These are phyloP conservation scores for Hypselothyrea guttata DNA, from an alignment of 2,888 invertebrate genomes.

Conservation along the genomic window DNA sequence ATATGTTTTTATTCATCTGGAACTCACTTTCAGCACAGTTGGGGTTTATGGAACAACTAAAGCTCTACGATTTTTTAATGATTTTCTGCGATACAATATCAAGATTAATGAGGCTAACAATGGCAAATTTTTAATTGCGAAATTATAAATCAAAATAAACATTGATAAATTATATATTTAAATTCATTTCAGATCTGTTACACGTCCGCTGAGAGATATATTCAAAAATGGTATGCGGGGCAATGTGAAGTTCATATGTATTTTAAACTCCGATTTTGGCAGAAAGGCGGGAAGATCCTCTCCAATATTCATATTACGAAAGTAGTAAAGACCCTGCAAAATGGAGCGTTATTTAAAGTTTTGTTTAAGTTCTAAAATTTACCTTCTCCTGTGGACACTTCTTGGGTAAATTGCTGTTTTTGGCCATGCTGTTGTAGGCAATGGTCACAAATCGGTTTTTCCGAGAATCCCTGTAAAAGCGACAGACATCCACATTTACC, in stretches of 20 bases:
- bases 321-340: conserved; percentile 42
- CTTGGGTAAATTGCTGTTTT: conserved; percentile 19
- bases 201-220: conserved; percentile 22
- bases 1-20: no score
- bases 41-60: no score
- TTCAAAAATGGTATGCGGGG: conserved; percentile 9
- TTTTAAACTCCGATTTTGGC: conserved; percentile 36
- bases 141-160: no score
- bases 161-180: no score
- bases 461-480: conserved; percentile 22
- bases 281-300: conserved; percentile 42
- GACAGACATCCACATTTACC: conserved; percentile 36
- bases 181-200: conserved; percentile 4
- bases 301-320: conserved; percentile 36
- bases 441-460: conserved; percentile 30
- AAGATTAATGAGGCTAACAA: no score
- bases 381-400: conserved; percentile 46
- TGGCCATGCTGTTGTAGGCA: conserved; percentile 31
- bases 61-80: no score
- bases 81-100: no score
- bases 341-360: background rate
- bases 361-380: no score
- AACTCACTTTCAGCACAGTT: no score
- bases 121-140: no score
- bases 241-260: conserved; percentile 32